Evolutionary conservation across 2,797 vertebrate genomes (phyloP).

Genomic region (Cyprinella venusta): DNA sequence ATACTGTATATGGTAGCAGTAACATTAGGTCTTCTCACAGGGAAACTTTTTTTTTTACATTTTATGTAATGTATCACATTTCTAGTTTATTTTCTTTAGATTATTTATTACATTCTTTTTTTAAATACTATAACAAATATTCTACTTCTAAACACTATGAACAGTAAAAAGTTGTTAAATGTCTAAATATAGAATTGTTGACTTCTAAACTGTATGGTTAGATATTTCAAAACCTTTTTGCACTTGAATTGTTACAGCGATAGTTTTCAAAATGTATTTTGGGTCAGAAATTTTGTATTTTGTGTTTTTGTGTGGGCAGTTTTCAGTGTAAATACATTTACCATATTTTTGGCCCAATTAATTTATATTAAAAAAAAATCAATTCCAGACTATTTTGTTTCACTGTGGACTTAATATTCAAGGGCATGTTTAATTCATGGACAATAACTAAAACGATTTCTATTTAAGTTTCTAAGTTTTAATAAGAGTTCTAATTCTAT

Average conservation of each 20-base stretch:
- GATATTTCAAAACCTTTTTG: neutral
- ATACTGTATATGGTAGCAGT: too few species aligned
- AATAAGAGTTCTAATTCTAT: neutral
- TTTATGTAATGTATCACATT: neutral
- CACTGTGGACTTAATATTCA: neutral
- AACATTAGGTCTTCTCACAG: neutral
- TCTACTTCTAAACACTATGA: neutral
- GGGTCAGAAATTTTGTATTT: neutral
- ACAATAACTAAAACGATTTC: neutral
- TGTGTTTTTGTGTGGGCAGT: neutral
- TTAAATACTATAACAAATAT: neutral
- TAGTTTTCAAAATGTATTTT: neutral
- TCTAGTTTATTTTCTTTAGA: neutral
- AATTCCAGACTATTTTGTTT: neutral
- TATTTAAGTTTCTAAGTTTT: neutral
- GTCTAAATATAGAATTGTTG: neutral
- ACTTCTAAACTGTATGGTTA: neutral
- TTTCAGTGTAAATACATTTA: neutral
- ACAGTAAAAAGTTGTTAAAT: neutral
- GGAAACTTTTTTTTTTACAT: neutral
- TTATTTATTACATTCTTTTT: neutral
- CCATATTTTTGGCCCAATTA: neutral
- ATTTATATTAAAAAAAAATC: neutral
- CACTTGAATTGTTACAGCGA: neutral
- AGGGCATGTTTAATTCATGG: neutral